These are phyloP conservation scores for Gnathonemus longibarbis DNA, from an alignment of 2,113 vertebrate genomes.

Conservation along the genomic window DNA sequence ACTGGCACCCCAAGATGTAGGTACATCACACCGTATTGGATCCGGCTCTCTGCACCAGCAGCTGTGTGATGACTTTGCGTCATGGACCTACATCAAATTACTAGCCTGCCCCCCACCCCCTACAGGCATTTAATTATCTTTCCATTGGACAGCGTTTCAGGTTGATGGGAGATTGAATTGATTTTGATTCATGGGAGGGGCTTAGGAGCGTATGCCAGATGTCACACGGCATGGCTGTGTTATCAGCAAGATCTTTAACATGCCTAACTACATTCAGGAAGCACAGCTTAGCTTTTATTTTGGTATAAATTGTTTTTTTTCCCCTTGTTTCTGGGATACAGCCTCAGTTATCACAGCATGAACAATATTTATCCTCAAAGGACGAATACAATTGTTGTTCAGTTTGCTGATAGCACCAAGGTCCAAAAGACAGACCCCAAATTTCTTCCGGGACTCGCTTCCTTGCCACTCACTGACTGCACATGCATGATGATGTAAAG, in stretches of 20 bases:
- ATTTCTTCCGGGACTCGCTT: neutral
- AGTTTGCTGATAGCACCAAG: neutral
- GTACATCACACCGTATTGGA: neutral
- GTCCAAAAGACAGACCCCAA: neutral
- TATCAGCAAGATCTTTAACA: slow-evolving; percentile 25
- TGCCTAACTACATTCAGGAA: neutral
- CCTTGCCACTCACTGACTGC: neutral
- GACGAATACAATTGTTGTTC: neutral
- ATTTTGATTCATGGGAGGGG: slow-evolving; percentile 59
- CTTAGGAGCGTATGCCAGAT: slow-evolving; percentile 45
- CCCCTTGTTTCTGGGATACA: neutral
- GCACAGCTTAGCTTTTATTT: neutral
- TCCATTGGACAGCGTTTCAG: slow-evolving; percentile 55
- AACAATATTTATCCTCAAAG: neutral
- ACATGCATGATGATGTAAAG: neutral
- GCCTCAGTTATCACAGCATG: neutral
- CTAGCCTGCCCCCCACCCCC: slow-evolving; percentile 42
- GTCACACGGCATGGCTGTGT: slow-evolving; percentile 53
- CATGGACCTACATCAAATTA: slow-evolving; percentile 48
- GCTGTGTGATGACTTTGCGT: slow-evolving; percentile 2
- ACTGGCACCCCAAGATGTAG: neutral
- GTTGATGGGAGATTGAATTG: slow-evolving; percentile 62
- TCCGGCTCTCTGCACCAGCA: neutral
- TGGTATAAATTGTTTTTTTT: neutral
- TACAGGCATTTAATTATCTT: slow-evolving; percentile 61